phyloP scores from a whole-genome alignment of 92 coral and sea anemone genomes.

The Anthopleura xanthogrammica region DNA sequence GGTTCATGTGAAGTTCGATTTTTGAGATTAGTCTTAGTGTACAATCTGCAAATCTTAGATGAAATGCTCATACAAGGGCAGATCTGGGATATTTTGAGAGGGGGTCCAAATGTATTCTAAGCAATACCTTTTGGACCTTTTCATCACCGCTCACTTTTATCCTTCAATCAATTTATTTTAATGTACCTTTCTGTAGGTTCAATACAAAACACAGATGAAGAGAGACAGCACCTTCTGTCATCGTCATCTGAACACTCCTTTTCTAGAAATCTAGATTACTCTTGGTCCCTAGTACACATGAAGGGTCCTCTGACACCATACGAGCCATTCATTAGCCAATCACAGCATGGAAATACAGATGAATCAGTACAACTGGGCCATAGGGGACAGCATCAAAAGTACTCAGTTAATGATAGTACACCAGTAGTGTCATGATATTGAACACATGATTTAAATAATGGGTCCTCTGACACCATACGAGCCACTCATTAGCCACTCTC shows the following conservation, averaged over 20 bases:
- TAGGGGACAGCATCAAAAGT: background rate
- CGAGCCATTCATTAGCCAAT: slow-evolving; percentile 17
- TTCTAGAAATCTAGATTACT: slow-evolving; percentile 4
- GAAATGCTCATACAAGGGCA: too few species aligned
- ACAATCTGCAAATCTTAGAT: too few species aligned
- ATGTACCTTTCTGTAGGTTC: background rate
- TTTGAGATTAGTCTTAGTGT: too few species aligned
- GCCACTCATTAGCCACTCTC: background rate
- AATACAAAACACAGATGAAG: background rate
- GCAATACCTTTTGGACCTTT: background rate
- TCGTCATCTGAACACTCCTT: slow-evolving; percentile 9
- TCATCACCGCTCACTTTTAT: too few species aligned
- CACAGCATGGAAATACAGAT: background rate
- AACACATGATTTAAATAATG: background rate
- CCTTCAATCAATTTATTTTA: too few species aligned
- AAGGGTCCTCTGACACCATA: slow-evolving; percentile 48
- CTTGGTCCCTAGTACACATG: slow-evolving; percentile 33
- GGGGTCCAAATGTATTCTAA: too few species aligned
- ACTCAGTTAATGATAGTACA: background rate
- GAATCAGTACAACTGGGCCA: slow-evolving; percentile 11
- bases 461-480: slow-evolving; percentile 35
- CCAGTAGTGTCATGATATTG: background rate
- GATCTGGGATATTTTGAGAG: too few species aligned
- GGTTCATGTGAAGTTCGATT: too few species aligned
- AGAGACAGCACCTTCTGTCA: slow-evolving; percentile 21